These are phyloP conservation scores for Bombus ignitus DNA, from an alignment of 1,140 invertebrate genomes.

Conservation along the genomic window DNA sequence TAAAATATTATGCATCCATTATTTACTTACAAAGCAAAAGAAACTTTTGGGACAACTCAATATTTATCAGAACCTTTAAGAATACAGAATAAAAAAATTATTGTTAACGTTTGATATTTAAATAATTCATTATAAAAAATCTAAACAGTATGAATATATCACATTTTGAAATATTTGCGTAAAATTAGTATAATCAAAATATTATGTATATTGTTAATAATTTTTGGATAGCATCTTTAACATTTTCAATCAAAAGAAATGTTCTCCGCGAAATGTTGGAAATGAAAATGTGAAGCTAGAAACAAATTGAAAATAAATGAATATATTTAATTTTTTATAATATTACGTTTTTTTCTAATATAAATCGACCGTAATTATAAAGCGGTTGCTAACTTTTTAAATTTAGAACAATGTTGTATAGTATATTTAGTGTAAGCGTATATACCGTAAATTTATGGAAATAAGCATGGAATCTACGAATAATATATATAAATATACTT, in stretches of 20 bases:
- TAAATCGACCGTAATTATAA: not conserved
- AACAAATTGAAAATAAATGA: not conserved
- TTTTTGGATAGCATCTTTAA: not conserved
- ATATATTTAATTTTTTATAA: not conserved
- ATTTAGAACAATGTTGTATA: not conserved
- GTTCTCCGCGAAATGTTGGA: not conserved
- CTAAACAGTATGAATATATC: not conserved
- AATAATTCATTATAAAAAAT: not conserved
- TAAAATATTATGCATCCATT: too few relatives aligned
- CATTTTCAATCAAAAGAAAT: not conserved
- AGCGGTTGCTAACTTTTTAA: not conserved
- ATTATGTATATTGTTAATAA: not conserved
- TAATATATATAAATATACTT: constrained; percentile 1
- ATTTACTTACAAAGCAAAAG: too few relatives aligned
- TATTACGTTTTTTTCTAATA: not conserved
- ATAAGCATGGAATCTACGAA: not conserved
- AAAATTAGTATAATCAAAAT: too few relatives aligned
- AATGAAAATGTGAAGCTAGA: not conserved
- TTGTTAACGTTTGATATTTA: not conserved
- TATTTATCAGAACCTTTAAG: not conserved
- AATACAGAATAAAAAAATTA: not conserved
- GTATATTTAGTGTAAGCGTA: not conserved
- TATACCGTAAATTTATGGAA: not conserved
- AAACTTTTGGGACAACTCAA: too few relatives aligned
- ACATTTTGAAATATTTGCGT: not conserved